Conservation (phyloP, 2,888 invertebrate genomes). For the Polydesmus complanatus region DNA sequence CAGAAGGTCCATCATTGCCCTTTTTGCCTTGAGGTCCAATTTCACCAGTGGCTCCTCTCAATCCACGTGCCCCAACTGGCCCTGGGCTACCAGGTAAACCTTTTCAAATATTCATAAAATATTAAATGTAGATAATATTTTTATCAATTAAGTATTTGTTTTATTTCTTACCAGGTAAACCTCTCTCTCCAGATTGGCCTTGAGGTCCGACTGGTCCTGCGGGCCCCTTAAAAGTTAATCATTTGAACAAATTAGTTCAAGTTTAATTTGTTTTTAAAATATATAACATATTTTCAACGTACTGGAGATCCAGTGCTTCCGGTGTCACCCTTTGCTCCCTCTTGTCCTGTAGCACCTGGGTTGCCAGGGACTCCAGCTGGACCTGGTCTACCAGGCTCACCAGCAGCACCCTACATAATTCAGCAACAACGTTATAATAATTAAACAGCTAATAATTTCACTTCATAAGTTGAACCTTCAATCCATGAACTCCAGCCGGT, state of each 20-base stretch:
- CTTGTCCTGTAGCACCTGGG: slow-evolving; percentile 54
- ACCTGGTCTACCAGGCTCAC: slow-evolving; percentile 52
- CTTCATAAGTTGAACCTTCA: slow-evolving; percentile 42
- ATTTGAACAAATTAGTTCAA: neutral
- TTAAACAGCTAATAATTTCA: neutral
- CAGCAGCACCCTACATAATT: slow-evolving; percentile 27
- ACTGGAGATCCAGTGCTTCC: slow-evolving; percentile 28
- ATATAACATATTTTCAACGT: neutral
- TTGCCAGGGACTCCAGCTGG: slow-evolving; percentile 42
- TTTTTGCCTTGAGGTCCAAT: slow-evolving; percentile 55
- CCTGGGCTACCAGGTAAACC: slow-evolving; percentile 49
- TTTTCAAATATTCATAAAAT: no score
- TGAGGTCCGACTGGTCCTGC: slow-evolving; percentile 54
- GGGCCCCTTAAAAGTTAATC: slow-evolving; percentile 41
- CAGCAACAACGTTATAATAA: neutral
- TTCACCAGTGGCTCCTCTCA: slow-evolving; percentile 53
- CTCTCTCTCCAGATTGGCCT: slow-evolving; percentile 45
- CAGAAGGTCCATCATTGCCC: slow-evolving; percentile 57
- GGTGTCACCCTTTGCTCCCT: slow-evolving; percentile 50
- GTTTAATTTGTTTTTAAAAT: neutral
- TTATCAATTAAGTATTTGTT: no score
- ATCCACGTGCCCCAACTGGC: slow-evolving; percentile 47
- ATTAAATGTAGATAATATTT: no score
- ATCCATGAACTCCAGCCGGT: slow-evolving; percentile 48
- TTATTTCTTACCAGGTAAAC: no score